Conservation (phyloP, 2,797 vertebrate species). For the Micrastur ruficollis region DNA sequence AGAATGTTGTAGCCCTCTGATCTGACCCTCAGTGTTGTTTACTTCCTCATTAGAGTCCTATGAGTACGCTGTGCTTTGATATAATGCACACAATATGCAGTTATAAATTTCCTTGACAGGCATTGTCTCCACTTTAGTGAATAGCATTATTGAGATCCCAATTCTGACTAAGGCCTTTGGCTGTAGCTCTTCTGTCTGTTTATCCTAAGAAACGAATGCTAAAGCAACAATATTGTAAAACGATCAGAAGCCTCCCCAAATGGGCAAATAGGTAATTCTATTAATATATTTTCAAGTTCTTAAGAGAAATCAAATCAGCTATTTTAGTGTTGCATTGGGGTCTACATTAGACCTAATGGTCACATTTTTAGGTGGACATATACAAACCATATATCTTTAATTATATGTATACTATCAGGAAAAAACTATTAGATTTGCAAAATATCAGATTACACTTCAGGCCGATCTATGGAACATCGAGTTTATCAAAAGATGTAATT, state of each 20-base stretch:
- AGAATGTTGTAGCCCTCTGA: neutral
- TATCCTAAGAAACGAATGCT: neutral
- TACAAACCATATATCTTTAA: neutral
- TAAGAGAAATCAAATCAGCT: neutral
- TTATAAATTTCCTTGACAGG: neutral
- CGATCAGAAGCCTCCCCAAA: neutral
- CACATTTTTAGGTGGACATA: neutral
- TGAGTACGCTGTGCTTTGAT: accelerated
- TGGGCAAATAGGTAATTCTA: neutral
- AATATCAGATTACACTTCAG: neutral
- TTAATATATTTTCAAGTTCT: neutral
- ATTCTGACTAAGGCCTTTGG: neutral
- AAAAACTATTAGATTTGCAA: neutral
- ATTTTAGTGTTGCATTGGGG: neutral
- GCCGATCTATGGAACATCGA: neutral
- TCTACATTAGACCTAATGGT: neutral
- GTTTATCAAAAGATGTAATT: constrained; percentile 21
- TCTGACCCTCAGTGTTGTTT: neutral
- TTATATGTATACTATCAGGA: neutral
- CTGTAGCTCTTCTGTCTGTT: neutral
- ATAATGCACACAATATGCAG: neutral
- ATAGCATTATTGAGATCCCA: neutral
- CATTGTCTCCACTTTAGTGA: neutral
- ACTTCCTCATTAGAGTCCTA: neutral
- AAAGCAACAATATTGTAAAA: neutral